A percentile compares a stretch with the other conserved stretches of the same genome.
Conservation (phyloP, 2,797 vertebrate species). For the Notoglanidium macrostoma region DNA sequence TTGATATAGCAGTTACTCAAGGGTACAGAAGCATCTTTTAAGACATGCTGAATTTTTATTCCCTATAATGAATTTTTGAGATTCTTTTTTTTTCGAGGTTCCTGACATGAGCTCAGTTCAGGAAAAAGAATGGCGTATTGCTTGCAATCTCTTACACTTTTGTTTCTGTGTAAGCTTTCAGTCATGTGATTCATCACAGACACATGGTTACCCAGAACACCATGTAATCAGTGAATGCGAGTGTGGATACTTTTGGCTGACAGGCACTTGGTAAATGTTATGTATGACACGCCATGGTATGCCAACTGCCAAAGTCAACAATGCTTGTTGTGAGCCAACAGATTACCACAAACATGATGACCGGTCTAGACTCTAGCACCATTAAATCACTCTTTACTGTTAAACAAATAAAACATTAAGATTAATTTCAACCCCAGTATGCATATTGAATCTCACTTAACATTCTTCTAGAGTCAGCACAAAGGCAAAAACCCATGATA, state of each 20-base stretch:
- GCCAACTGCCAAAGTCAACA: not conserved
- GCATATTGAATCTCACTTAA: not conserved
- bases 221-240: constrained; percentile 36
- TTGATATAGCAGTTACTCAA: constrained; percentile 21
- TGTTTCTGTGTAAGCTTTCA: not conserved
- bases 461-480: not conserved
- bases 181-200: constrained; percentile 41
- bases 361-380: not conserved
- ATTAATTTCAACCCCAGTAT: not conserved
- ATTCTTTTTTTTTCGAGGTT: not conserved
- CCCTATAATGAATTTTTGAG: not conserved
- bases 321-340: not conserved
- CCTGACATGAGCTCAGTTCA: not conserved
- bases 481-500: constrained; percentile 27
- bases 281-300: not conserved
- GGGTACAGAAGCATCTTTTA: not conserved
- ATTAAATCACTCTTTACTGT: constrained; percentile 15
- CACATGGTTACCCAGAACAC: constrained; percentile 26
- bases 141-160: constrained; percentile 28
- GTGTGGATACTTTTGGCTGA: constrained; percentile 7
- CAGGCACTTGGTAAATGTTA: not conserved
- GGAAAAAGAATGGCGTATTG: not conserved
- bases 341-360: constrained; percentile 3
- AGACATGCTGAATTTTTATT: not conserved
- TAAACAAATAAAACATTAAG: not conserved